A percentile compares a stretch with the other conserved stretches of the same genome.
Evolutionary conservation across 2,113 vertebrate species (phyloP).

Genomic region (Forbesichthys agassizii): DNA sequence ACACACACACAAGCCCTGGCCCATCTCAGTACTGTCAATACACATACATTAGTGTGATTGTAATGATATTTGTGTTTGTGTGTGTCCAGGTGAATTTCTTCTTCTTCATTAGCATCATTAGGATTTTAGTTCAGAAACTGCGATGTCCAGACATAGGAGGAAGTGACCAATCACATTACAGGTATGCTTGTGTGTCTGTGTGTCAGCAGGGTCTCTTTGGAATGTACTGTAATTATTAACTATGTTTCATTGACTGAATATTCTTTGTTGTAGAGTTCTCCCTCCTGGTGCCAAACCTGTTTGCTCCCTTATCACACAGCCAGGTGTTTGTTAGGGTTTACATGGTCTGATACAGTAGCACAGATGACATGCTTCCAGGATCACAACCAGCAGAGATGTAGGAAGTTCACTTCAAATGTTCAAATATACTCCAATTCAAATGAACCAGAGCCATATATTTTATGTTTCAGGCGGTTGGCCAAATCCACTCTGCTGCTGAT

Average conservation of each 20-base stretch:
- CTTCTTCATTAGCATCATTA: constrained; percentile 91
- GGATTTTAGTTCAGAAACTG: constrained; percentile 91
- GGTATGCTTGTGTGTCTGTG: constrained; percentile 40
- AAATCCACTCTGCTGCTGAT: constrained; percentile 92
- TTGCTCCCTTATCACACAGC: no score
- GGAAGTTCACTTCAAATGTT: not conserved
- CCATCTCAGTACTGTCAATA: no score
- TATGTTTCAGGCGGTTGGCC: constrained; percentile 81
- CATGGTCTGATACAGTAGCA: no score
- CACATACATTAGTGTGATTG: not conserved
- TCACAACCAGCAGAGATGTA: no score
- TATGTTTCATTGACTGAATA: no score
- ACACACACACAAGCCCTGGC: no score
- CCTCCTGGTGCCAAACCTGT: no score
- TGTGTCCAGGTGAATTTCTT: constrained; percentile 87
- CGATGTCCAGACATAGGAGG: constrained; percentile 90
- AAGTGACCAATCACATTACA: constrained; percentile 80
- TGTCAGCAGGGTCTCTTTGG: not conserved
- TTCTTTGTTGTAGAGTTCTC: no score
- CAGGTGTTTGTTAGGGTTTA: no score
- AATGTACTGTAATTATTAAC: not conserved
- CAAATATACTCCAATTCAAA: not conserved
- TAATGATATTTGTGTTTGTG: not conserved
- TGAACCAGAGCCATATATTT: not conserved
- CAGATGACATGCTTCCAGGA: no score